Percentiles rank a stretch among this genome's conserved stretches.
Evolutionary conservation across 2,888 invertebrate genomes (phyloP).

Genomic region (Operophtera brumata): DNA sequence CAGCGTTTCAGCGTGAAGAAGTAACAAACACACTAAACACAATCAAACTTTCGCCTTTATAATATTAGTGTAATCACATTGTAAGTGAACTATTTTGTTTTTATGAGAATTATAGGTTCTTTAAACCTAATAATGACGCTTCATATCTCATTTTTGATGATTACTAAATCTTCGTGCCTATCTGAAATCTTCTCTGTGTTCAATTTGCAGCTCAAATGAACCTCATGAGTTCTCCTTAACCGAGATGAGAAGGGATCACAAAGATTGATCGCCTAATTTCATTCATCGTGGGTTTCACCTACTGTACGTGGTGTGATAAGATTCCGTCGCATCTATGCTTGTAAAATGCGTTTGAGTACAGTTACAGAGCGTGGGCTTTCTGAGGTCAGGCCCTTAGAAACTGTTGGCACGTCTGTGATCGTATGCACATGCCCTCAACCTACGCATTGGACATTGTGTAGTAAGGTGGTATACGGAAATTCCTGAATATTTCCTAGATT

Average conservation of each 20-base stretch:
- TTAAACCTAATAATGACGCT: neutral
- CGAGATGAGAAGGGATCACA: constrained; percentile 24
- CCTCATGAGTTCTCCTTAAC: constrained; percentile 25
- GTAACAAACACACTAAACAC: too few species aligned
- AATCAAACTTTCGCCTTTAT: too few species aligned
- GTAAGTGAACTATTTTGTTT: too few species aligned
- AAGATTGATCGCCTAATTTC: constrained; percentile 31
- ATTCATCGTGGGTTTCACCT: constrained; percentile 16
- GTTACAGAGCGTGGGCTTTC: constrained; percentile 70
- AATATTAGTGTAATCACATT: too few species aligned
- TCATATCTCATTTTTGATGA: neutral
- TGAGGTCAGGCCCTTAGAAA: constrained; percentile 23
- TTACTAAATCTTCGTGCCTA: neutral
- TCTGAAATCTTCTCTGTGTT: constrained; percentile 17
- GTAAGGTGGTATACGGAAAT: too few species aligned
- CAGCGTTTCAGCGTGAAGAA: too few species aligned
- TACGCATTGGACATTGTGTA: constrained; percentile 39
- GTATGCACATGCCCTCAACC: constrained; percentile 48
- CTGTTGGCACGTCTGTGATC: constrained; percentile 38
- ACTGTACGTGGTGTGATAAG: constrained; percentile 16
- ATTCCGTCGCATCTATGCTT: constrained; percentile 32
- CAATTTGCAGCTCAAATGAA: constrained; percentile 28
- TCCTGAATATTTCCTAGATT: too few species aligned
- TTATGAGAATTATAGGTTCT: too few species aligned
- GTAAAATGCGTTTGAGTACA: constrained; percentile 44